phyloP scores from a whole-genome alignment of 2,113 vertebrate species.

The Xiphorhynchus elegans region DNA sequence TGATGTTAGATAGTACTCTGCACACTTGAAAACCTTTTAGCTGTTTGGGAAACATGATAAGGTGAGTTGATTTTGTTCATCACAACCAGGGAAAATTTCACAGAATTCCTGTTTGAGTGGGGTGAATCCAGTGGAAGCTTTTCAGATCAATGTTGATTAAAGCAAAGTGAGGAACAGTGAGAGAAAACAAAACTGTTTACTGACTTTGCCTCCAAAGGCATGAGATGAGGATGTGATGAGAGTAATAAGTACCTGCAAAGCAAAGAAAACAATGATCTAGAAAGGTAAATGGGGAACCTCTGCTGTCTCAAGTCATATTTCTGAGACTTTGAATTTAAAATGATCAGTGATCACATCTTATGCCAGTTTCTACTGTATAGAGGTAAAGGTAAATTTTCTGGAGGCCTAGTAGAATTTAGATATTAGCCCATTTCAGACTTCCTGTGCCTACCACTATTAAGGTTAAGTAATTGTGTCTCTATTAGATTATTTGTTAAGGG shows the following conservation, averaged over 20 bases:
- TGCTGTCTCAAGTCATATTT: neutral
- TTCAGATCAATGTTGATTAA: neutral
- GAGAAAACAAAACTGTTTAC: neutral
- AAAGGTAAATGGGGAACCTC: neutral
- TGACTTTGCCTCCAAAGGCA: neutral
- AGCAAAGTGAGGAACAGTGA: neutral
- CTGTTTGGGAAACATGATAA: neutral
- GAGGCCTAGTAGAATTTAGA: neutral
- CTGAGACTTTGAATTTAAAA: neutral
- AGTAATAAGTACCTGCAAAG: neutral
- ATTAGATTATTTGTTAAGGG: neutral
- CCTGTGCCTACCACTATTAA: neutral
- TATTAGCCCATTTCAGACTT: neutral
- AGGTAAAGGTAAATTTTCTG: neutral
- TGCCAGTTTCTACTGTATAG: neutral
- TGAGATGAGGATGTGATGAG: neutral
- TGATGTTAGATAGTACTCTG: neutral
- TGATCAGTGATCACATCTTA: rapidly evolving
- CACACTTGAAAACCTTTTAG: neutral
- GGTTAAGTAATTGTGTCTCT: neutral
- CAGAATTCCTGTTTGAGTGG: neutral
- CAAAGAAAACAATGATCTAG: neutral
- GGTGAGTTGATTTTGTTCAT: neutral
- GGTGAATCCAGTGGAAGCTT: neutral
- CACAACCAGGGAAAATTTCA: neutral